These are phyloP conservation scores for Mobula hypostoma DNA, from an alignment of 2,113 vertebrate species.

Conservation along the genomic window DNA sequence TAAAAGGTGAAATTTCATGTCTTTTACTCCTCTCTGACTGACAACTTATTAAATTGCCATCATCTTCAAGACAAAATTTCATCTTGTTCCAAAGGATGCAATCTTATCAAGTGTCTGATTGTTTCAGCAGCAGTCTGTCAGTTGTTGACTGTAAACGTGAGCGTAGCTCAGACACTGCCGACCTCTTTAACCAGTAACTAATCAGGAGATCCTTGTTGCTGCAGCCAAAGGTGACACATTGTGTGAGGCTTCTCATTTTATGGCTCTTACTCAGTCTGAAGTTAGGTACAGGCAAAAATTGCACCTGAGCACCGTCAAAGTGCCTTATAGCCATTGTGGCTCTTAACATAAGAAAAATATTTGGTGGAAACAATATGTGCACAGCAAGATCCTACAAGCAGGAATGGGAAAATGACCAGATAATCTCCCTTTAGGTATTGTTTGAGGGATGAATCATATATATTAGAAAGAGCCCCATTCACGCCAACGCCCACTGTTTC, in stretches of 20 bases:
- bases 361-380: background rate
- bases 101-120: slow-evolving; percentile 20
- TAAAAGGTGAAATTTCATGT: background rate
- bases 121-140: slow-evolving; percentile 23
- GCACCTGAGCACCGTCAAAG: background rate
- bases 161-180: background rate
- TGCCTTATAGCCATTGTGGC: background rate
- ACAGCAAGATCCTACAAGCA: background rate
- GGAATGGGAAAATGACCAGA: background rate
- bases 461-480: no score
- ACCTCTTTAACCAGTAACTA: background rate
- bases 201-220: background rate
- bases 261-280: background rate
- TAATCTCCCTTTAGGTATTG: background rate
- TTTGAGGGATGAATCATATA: no score
- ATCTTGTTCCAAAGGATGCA: slow-evolving; percentile 8
- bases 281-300: no score
- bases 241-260: background rate
- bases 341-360: background rate
- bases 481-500: no score
- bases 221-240: background rate
- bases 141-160: background rate
- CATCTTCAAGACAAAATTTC: background rate
- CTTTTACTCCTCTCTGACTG: background rate
- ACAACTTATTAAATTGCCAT: slow-evolving; percentile 16